phyloP scores from a whole-genome alignment of 1,140 invertebrate genomes.

The Penaeus japonicus region DNA sequence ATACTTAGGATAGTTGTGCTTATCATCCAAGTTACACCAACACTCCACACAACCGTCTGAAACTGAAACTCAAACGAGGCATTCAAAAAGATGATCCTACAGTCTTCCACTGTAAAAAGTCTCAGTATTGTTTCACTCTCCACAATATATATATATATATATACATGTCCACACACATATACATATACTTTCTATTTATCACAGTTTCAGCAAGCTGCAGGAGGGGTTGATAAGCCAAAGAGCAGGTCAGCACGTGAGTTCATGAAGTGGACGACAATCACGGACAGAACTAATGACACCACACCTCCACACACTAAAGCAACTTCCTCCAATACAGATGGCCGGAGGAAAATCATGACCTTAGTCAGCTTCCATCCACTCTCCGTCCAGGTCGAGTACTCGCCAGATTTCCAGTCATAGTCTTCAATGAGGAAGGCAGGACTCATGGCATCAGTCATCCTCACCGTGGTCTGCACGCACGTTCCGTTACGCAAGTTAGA shows the following conservation, averaged over 20 bases:
- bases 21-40: too few relatives aligned
- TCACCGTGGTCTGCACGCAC: conserved; percentile 38
- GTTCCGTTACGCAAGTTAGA: conserved; percentile 50
- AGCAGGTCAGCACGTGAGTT: conserved; percentile 44
- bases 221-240: conserved; percentile 34
- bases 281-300: conserved; percentile 37
- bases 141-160: too few relatives aligned
- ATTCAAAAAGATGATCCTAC: too few relatives aligned
- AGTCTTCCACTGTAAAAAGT: too few relatives aligned
- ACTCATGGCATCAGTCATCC: conserved; percentile 51
- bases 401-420: conserved; percentile 52
- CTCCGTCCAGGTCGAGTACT: conserved; percentile 58
- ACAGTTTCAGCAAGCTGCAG: conserved; percentile 29
- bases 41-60: too few relatives aligned
- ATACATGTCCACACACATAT: too few relatives aligned
- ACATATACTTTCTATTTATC: too few relatives aligned
- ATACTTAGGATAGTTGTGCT: too few relatives aligned
- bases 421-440: conserved; percentile 54
- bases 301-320: conserved; percentile 46
- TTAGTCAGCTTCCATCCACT: conserved; percentile 52
- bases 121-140: too few relatives aligned
- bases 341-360: conserved; percentile 46
- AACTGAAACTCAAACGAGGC: too few relatives aligned
- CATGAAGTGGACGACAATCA: conserved; percentile 39
- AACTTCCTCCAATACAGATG: conserved; percentile 49